Evolutionary conservation across 2,797 vertebrate genomes (phyloP), one percentile per base, ranked within the genome.

Genomic region (Coranthus polyacanthus): DNA sequence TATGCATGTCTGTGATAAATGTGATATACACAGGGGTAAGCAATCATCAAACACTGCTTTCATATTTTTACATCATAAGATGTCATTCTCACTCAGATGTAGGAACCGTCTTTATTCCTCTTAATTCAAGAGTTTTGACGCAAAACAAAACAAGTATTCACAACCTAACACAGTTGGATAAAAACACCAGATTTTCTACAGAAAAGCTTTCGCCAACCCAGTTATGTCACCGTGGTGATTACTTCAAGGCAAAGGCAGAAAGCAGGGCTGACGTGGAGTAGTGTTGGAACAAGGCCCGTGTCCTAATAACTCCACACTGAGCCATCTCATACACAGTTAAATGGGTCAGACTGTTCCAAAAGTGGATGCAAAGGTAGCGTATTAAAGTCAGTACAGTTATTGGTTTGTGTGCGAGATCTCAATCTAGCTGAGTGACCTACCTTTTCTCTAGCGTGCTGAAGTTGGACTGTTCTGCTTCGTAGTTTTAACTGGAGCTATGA

Each of bases 271-370:
- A 79, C 44, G 13, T 18, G 18, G 68, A 68, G 44, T 64, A 77
- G 67, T 64, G 67, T 66, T 86, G 86, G 78, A 90, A 79, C 26
- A 12, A 38, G 42, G 79, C 84, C 83, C 34, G 17, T 79, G 84
- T 81, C 83, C 85, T 65, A 86, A 75, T 90, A 88, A 87, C 60
- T 71, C 66, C 57, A 60, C 52, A 44, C 41, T 3, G 29, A 69
- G 68, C 66, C 73, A 57, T 76, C 78, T 79, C 77, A 78, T 38
- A 43, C 67, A 39, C 77, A 76, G 51, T 78, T 88, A 90, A 91
- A 85, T 92, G 81, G 90, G 89, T 90, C 90, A 89, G 67, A 83
- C 68, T 45, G 80, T 80, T 86, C 88, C 76, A 85, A 87, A 88
- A 66, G 57, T 78, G 85, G 74, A 77, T 57, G 71, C 65, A 80